Evolutionary conservation across 2,113 vertebrate genomes (phyloP).

Genomic region (Sylvilagus bachmani): DNA sequence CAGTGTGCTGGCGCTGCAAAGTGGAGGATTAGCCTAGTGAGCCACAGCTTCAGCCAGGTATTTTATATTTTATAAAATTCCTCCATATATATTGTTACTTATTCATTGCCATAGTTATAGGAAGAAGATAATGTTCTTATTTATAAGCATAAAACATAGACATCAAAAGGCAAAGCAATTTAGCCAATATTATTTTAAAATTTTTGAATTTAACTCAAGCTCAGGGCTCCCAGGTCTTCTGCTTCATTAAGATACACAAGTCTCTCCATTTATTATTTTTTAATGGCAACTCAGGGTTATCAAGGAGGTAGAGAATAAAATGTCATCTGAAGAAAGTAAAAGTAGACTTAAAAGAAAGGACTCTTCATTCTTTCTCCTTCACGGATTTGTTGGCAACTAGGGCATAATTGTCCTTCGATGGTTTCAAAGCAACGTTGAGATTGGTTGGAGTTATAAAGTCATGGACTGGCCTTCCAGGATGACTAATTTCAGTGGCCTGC

Average conservation of each 20-base stretch:
- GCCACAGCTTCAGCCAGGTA: too few relatives aligned
- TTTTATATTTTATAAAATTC: neutral
- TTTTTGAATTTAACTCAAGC: neutral
- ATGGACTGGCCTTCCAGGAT: neutral
- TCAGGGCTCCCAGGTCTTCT: neutral
- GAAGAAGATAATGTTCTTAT: constrained; percentile 7
- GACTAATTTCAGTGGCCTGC: neutral
- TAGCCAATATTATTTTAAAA: neutral
- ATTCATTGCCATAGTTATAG: neutral
- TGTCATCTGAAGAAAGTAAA: neutral
- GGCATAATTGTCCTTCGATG: neutral
- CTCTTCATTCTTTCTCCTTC: neutral
- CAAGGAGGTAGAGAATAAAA: neutral
- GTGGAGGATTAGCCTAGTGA: too few relatives aligned
- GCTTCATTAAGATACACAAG: neutral
- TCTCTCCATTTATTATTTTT: neutral
- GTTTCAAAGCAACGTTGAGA: neutral
- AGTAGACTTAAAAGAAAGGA: neutral
- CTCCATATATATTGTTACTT: neutral
- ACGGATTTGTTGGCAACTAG: neutral
- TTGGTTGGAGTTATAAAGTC: neutral
- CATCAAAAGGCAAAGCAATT: neutral
- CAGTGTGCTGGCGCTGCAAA: too few relatives aligned
- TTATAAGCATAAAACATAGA: neutral
- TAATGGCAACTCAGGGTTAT: neutral